Conservation (phyloP, 2,797 vertebrate genomes). For the Lophius americanus region DNA sequence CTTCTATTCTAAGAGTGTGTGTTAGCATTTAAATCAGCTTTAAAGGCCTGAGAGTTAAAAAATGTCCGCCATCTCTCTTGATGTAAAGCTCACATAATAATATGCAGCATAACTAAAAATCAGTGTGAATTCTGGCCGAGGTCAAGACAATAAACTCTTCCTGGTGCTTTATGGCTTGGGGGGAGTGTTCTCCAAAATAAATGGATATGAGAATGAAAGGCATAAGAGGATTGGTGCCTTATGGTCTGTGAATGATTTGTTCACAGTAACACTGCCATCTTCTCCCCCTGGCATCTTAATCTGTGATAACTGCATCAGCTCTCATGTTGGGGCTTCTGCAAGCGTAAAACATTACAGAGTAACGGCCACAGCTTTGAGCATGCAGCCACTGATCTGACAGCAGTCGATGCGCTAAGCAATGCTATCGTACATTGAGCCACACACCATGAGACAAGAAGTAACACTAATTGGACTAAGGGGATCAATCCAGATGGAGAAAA, state of each 20-base stretch:
- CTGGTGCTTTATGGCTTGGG: conserved; percentile 16
- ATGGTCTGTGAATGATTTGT: too few species aligned
- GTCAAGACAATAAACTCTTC: conserved; percentile 25
- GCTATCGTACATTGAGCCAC: conserved; percentile 30
- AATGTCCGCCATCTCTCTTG: background rate
- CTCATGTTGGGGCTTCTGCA: conserved; percentile 20
- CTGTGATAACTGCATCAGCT: conserved; percentile 38
- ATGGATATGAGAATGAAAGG: conserved; percentile 8
- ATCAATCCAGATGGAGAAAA: background rate
- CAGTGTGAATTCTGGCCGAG: conserved; percentile 15
- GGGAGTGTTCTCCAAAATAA: conserved; percentile 13
- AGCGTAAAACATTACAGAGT: background rate
- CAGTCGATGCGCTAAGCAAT: conserved; percentile 53
- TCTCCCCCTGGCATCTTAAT: conserved; percentile 38
- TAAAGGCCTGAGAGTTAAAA: conserved; percentile 1
- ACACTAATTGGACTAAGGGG: conserved; percentile 52
- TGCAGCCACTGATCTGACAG: conserved; percentile 43
- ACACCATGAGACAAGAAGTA: conserved; percentile 24
- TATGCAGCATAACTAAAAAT: background rate
- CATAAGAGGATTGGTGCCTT: background rate
- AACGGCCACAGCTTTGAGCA: too few species aligned
- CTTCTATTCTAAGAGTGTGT: conserved; percentile 1
- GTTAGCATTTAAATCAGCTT: background rate
- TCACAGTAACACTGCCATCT: background rate
- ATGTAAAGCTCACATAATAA: conserved; percentile 3